A percentile compares a stretch with the other conserved stretches of the same genome.
Conservation (phyloP, 1,140 invertebrate genomes). For the Procambarus clarkii region DNA sequence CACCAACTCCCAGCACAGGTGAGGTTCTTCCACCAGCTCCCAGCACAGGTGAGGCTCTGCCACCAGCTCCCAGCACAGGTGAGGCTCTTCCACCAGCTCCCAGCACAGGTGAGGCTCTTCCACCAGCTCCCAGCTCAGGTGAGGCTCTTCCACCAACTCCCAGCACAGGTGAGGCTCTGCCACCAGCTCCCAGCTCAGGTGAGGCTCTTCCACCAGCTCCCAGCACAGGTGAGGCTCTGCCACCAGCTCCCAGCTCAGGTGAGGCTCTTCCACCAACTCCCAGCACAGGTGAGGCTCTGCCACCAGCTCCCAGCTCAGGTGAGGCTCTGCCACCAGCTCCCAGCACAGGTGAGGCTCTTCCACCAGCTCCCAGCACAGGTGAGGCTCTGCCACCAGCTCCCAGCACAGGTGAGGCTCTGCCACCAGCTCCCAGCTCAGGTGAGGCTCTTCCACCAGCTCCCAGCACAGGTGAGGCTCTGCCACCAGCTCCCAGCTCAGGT, state of each 20-base stretch:
- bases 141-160: constrained; percentile 20
- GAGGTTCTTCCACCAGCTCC: constrained; percentile 21
- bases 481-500: constrained; percentile 26
- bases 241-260: constrained; percentile 26
- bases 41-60: constrained; percentile 13
- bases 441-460: constrained; percentile 22
- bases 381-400: constrained; percentile 18
- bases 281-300: constrained; percentile 13
- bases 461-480: constrained; percentile 13
- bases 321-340: constrained; percentile 18
- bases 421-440: constrained; percentile 26
- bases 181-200: constrained; percentile 26
- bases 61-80: constrained; percentile 28
- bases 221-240: constrained; percentile 13
- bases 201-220: constrained; percentile 22
- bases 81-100: constrained; percentile 22
- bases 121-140: constrained; percentile 26
- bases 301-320: constrained; percentile 26
- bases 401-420: constrained; percentile 13
- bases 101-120: constrained; percentile 17
- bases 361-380: constrained; percentile 28
- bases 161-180: constrained; percentile 13
- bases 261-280: constrained; percentile 20
- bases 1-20: constrained; percentile 25
- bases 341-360: constrained; percentile 17